Evolutionary conservation across 2,888 invertebrate genomes (phyloP), one percentile per base, ranked within the genome.

Genomic region (Parapristionchus giblindavisi): DNA sequence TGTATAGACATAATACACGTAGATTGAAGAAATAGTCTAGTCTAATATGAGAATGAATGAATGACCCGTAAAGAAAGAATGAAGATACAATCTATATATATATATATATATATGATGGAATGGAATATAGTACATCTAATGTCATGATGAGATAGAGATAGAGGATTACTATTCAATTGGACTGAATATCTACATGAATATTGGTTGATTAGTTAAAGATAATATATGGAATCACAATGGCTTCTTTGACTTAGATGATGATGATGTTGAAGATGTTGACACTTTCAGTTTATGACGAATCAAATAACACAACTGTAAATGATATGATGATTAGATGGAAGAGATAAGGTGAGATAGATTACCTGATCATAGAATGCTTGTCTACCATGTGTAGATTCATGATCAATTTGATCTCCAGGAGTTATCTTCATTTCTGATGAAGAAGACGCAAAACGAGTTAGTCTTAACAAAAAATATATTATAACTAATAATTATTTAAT

Each of bases 381-480:
- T 68, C 68, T 68, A n/a, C 68, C 68, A 24, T 68, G 68, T 3
- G 34, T 68, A 6, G 51, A 34, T 24, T 68, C 68, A 36, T 68
- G 68, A 52, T 68, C 68, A 21, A 68, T 68, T 24, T 68, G 51
- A 68, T 68, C 68, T 24, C 68, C 68, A 34, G 68, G 68, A 32
- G 68, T 68, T 8, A 68, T 68, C 52, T 68, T 68, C 68, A 68
- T 52, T 27, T 68, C 68, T 14, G 68, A 68, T 24, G 68, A 68
- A n/a, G 51, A 52, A 11, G 51, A 48, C 52, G 51, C 68, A 36
- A 68, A 68, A 52, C 32, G 27, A 68, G 68, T 68, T 29, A 68
- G 52, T 68, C 68, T 68, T n/a, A 48, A 66, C 3, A 32, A 65
- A 24, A 24, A 32, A 58, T 29, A 32, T 3, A 32, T 29, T 21